Evolutionary conservation across 2,797 vertebrate species (phyloP), one percentile per base, ranked within the genome.

Genomic region (Myotis vivesi): DNA sequence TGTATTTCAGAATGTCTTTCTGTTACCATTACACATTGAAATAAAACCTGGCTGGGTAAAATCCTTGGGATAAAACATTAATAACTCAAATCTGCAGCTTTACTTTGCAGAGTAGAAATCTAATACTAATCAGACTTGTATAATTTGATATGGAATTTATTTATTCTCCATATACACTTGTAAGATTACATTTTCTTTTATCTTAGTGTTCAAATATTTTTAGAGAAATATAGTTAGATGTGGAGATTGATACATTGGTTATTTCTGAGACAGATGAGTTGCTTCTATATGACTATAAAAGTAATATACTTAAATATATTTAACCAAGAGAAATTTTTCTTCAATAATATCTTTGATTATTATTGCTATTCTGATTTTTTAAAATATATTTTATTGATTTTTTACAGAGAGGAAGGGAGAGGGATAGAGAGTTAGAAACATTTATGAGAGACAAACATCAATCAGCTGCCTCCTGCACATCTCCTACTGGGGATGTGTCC

Each of bases 141-240:
- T 38, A 59, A 41, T 76, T 82, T 77, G n/a, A 9, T 22, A 33
- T 30, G 73, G n/a, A 89, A 82, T 87, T 76, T 77, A 82, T 87
- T 76, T 77, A 83, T 68, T 75, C 17, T 93, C 20, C 38, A 30
- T 64, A 13, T 36, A 64, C 3, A 28, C 20, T 64, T 55, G 8
- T 1, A n/a, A 36, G 9, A 6, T 10, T 51, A 49, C 59, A 41
- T 49, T 57, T 53, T 44, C 2, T 55, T 62, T 64, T 57, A 87
- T 83, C 10, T 59, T 62, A 41, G n/a, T 86, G 28, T 66, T 95
- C 44, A 93, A 69, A 85, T 76, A 64, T 57, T 87, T 89, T 94
- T 82, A n/a, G 9, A 80, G 5, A 80, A 66, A 68, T 57, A 80
- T 46, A 59, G 87, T 90, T 66, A 82, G 7, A 73, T 62, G 38